These are phyloP conservation scores for Meandrusa payeni DNA, from an alignment of 2,888 invertebrate genomes.

Conservation along the genomic window DNA sequence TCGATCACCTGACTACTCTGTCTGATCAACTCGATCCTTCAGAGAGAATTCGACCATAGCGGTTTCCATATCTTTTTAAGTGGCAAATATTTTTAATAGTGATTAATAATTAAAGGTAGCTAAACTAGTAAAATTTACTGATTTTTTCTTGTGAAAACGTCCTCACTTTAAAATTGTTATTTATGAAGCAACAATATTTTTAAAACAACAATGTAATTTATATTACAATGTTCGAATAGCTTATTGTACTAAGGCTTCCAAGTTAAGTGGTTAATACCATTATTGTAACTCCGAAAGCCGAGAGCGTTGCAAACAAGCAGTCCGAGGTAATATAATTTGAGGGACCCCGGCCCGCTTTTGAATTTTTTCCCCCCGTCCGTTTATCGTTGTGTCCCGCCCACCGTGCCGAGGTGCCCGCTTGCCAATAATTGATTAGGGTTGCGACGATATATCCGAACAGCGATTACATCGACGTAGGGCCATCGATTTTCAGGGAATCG, in stretches of 20 bases:
- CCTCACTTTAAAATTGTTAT: too few relatives aligned
- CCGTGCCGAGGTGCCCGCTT: neutral
- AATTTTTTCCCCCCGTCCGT: slow-evolving; percentile 15
- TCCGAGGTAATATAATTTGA: slow-evolving; percentile 23
- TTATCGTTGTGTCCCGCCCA: slow-evolving; percentile 13
- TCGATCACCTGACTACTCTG: too few relatives aligned
- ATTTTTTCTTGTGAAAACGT: too few relatives aligned
- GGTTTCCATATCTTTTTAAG: too few relatives aligned
- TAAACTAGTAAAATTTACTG: too few relatives aligned
- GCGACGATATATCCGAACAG: slow-evolving; percentile 8
- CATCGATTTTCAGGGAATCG: neutral
- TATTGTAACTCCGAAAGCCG: slow-evolving; percentile 19
- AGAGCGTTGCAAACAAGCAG: slow-evolving; percentile 21
- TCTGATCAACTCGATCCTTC: too few relatives aligned
- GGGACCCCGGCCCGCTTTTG: slow-evolving; percentile 16
- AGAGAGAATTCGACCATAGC: too few relatives aligned
- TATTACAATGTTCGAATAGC: slow-evolving; percentile 20
- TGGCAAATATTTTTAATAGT: too few relatives aligned
- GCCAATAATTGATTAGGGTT: slow-evolving; percentile 15
- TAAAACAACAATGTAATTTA: neutral
- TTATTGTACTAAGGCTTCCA: slow-evolving; percentile 5
- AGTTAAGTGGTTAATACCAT: slow-evolving; percentile 22
- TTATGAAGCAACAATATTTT: too few relatives aligned
- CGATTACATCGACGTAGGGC: neutral
- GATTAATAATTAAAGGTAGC: too few relatives aligned